phyloP scores from a whole-genome alignment of 2,113 vertebrate genomes.

The Pedetes capensis region DNA sequence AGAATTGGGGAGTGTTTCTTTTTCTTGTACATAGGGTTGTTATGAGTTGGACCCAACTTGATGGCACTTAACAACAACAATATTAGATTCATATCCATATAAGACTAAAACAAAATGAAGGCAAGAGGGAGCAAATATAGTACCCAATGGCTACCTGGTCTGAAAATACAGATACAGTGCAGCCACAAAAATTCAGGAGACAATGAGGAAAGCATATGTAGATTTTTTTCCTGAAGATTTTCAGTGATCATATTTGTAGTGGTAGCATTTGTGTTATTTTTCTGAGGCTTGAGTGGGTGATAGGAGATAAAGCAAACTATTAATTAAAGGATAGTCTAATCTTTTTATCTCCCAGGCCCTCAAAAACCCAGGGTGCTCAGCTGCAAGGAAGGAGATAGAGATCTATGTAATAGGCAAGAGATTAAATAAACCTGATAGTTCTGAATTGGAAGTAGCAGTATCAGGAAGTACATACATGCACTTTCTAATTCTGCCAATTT shows the following conservation, averaged over 20 bases:
- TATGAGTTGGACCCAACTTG: too few species aligned
- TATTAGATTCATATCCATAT: not conserved
- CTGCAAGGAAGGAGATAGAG: not conserved
- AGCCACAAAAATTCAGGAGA: not conserved
- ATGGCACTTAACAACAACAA: too few species aligned
- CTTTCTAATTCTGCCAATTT: not conserved
- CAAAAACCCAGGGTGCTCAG: not conserved
- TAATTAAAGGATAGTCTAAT: not conserved
- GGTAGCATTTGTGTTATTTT: not conserved
- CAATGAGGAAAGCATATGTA: not conserved
- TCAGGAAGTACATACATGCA: not conserved
- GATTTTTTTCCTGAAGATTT: not conserved
- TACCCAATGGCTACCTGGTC: not conserved
- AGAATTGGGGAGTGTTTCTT: too few species aligned
- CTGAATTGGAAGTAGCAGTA: not conserved
- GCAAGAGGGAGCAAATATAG: not conserved
- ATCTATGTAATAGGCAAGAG: not conserved
- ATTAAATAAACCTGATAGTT: not conserved
- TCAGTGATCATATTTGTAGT: not conserved
- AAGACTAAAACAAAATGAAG: not conserved
- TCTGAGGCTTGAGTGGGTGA: not conserved
- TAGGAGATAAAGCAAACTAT: conserved; percentile 1
- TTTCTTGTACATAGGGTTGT: too few species aligned
- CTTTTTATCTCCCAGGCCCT: not conserved
- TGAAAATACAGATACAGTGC: not conserved